A percentile compares a stretch with the other conserved stretches of the same genome.
phyloP scores from a whole-genome alignment of 2,888 invertebrate species.

The Parnassius smintheus region DNA sequence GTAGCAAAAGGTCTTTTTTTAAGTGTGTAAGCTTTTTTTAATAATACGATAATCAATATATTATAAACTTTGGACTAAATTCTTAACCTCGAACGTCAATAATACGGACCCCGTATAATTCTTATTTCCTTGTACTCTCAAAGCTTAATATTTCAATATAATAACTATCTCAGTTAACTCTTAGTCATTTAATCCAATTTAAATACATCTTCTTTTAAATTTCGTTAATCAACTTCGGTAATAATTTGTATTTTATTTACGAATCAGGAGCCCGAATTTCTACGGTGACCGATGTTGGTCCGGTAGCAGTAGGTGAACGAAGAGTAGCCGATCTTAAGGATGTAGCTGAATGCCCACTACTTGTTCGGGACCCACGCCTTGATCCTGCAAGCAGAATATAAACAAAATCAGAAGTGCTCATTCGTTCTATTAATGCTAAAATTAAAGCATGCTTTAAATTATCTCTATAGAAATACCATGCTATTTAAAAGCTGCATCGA shows the following conservation, averaged over 20 bases:
- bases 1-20: conserved; percentile 44
- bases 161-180: not conserved
- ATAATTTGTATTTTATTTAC: conserved; percentile 26
- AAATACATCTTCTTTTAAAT: too few relatives aligned
- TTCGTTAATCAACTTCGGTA: not conserved
- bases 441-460: conserved; percentile 13
- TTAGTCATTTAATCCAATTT: not conserved
- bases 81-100: conserved; percentile 22
- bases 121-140: not conserved
- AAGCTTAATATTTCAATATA: not conserved
- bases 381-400: conserved; percentile 55
- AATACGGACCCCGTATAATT: not conserved
- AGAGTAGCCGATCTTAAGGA: conserved; percentile 84
- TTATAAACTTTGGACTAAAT: conserved; percentile 73
- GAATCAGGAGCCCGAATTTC: conserved; percentile 85
- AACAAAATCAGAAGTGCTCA: not conserved
- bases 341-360: conserved; percentile 89
- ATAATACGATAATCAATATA: conserved; percentile 70
- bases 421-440: not conserved
- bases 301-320: conserved; percentile 64
- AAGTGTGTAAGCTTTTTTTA: conserved; percentile 61
- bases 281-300: conserved; percentile 84
- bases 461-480: not conserved
- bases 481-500: not conserved
- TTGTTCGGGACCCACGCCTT: conserved; percentile 87